Evolutionary conservation across 1,140 invertebrate genomes (phyloP), one percentile per base, ranked within the genome.

Genomic region (Drosophila kepulauana): DNA sequence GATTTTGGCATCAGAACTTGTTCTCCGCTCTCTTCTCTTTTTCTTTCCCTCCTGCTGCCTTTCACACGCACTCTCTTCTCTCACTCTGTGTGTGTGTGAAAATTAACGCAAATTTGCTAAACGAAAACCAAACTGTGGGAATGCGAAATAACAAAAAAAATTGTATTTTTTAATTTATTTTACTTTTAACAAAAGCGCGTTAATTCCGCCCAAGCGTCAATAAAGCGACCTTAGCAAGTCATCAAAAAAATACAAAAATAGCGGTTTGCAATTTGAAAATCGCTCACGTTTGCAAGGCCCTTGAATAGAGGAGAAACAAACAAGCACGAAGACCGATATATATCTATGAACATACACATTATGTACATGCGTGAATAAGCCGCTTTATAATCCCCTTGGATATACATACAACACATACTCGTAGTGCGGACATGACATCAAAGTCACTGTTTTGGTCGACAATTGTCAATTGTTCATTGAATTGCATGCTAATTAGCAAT

Each of bases 401-500:
- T 51, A 33, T 30, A 48, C 5, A 38, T 61, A 52, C 7, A 54
- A 57, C 35, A 63, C 54, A 20, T 41, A 16, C 15, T 16, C 15
- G 15, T 16, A 81, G 75, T 81, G 79, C 59, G 41, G 35, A 56
- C 81, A 81, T 81, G 82, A 86, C 82, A 86, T 87, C 81, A 82
- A 87, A 82, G 67, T 65, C 61, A 41, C 52, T 45, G 67, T 73
- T 25, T 57, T 74, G 80, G 59, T 62, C 80, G 65, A 71, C 79
- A 78, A 71, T 75, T 75, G 78, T 74, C 79, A 88, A 88, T 86
- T 87, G 79, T 82, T 79, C 57, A 61, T 52, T 87, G 82, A 76
- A 86, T 87, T 79, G 82, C 82, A 86, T 86, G 82, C 82, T 86
- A 86, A 86, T 86, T 86, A 87, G 75, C 16, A 59, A 65, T 87